Conservation (phyloP, 2,888 invertebrate species). For the Drosophila algonquin region DNA sequence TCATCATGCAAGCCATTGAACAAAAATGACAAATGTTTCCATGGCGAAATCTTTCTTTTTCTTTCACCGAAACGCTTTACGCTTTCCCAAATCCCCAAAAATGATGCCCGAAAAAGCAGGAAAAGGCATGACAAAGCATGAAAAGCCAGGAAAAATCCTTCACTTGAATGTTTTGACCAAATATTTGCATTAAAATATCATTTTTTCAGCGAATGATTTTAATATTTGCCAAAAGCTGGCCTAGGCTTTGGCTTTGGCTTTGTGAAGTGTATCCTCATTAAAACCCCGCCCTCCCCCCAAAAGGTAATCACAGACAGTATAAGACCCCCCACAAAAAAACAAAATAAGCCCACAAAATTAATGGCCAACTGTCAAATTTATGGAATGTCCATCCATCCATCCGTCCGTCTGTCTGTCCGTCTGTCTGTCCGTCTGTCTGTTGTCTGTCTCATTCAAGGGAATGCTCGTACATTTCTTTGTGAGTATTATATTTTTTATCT, state of each 20-base stretch:
- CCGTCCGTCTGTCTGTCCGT: not conserved
- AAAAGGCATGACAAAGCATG: constrained; percentile 1
- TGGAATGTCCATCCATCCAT: constrained; percentile 8
- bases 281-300: not conserved
- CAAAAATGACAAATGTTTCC: constrained; percentile 12
- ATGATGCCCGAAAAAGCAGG: constrained; percentile 14
- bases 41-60: not conserved
- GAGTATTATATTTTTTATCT: constrained; percentile 28
- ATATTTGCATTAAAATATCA: constrained; percentile 45
- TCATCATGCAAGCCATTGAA: constrained; percentile 32
- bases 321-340: not conserved
- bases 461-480: constrained; percentile 17
- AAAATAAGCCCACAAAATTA: constrained; percentile 26
- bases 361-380: constrained; percentile 45
- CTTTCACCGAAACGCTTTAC: not conserved
- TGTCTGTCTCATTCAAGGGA: constrained; percentile 19
- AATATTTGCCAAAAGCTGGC: constrained; percentile 23
- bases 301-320: constrained; percentile 30
- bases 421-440: not conserved
- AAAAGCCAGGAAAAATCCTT: not conserved
- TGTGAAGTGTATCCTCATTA: constrained; percentile 31
- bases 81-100: constrained; percentile 3
- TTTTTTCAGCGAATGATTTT: constrained; percentile 16
- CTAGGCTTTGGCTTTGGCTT: constrained; percentile 10
- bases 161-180: not conserved